Evolutionary conservation across 2,888 invertebrate genomes (phyloP).

Genomic region (Drosophila basisetae): DNA sequence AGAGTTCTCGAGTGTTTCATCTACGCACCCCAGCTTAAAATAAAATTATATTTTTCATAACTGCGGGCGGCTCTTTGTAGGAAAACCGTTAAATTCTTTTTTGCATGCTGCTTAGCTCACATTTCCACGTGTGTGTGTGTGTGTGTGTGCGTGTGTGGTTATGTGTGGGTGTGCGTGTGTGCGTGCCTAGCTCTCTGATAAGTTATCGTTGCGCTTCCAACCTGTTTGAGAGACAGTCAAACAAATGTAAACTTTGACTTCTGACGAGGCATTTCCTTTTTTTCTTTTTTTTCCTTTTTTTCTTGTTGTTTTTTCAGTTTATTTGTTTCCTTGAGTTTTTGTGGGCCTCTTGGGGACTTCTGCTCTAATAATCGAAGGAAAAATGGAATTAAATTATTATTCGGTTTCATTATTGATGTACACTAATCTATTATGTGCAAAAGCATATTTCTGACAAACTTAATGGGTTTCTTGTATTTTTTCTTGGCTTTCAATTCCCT

Average conservation of each 20-base stretch:
- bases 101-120: constrained; percentile 36
- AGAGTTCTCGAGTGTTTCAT: background rate
- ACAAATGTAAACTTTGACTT: constrained; percentile 58
- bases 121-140: background rate
- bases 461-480: background rate
- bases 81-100: constrained; percentile 55
- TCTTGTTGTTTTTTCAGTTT: constrained; percentile 4
- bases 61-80: constrained; percentile 58
- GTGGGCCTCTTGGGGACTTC: constrained; percentile 3
- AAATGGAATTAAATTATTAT: constrained; percentile 17
- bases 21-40: background rate
- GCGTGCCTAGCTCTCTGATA: constrained; percentile 34
- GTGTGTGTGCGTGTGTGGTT: background rate
- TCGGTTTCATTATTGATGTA: constrained; percentile 22
- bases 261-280: constrained; percentile 52
- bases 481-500: background rate
- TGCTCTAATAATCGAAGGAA: background rate
- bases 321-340: constrained; percentile 3
- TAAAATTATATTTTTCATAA: constrained; percentile 44
- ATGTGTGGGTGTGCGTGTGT: constrained; percentile 17
- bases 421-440: constrained; percentile 11
- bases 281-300: too few relatives aligned
- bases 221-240: constrained; percentile 32
- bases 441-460: constrained; percentile 2
- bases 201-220: constrained; percentile 40